phyloP scores from a whole-genome alignment of 2,888 invertebrate genomes.

The Serripes groenlandicus region DNA sequence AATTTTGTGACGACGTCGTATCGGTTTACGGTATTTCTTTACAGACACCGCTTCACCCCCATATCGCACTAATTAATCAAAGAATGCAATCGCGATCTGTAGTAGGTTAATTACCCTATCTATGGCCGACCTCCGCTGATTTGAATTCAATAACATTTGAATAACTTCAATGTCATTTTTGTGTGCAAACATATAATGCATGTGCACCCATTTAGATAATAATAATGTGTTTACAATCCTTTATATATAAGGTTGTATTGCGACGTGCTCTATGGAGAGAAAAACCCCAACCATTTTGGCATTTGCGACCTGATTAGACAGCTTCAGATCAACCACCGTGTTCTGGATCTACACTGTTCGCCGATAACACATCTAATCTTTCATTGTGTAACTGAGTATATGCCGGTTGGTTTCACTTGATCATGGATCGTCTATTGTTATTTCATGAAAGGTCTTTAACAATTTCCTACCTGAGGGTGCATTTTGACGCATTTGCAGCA shows the following conservation, averaged over 20 bases:
- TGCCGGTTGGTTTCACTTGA: too few relatives aligned
- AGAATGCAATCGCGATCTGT: constrained; percentile 18
- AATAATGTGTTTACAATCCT: constrained; percentile 12
- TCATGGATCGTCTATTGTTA: too few relatives aligned
- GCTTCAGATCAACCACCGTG: too few relatives aligned
- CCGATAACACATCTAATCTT: too few relatives aligned
- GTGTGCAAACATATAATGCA: constrained; percentile 18
- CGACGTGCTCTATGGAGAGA: background rate
- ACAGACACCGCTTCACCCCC: background rate
- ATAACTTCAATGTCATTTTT: background rate
- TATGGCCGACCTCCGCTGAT: background rate
- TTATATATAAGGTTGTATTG: too few relatives aligned
- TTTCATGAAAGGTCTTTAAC: too few relatives aligned
- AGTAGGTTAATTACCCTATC: constrained; percentile 20
- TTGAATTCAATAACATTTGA: constrained; percentile 3
- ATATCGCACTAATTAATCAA: background rate
- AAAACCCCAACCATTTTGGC: background rate
- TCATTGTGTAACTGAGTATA: too few relatives aligned
- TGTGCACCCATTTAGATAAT: constrained; percentile 33
- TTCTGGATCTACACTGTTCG: too few relatives aligned
- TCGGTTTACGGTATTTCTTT: constrained; percentile 6
- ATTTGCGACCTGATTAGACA: too few relatives aligned
- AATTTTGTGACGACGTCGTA: background rate
- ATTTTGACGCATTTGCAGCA: too few relatives aligned
- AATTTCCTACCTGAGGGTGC: too few relatives aligned